Base-by-base conservation (phyloP, 2,797 vertebrate species). In the Benthosema pterotum region DNA sequence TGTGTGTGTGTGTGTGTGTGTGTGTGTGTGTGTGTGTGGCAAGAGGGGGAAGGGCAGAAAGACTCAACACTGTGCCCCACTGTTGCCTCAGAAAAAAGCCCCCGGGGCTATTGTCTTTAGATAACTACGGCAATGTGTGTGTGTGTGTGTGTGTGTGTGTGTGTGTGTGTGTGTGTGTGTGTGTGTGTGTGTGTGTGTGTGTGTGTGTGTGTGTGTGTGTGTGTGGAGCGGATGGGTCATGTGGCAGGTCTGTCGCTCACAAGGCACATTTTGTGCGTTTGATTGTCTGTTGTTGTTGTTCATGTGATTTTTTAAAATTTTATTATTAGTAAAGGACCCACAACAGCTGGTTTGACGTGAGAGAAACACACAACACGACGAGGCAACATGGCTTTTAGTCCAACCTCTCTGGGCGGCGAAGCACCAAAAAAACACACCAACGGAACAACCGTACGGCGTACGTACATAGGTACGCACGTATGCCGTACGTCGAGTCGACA, bases 261-360 rank as follows among this genome's bases (percentile, higher is more conserved):
- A 92, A 92, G 90, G 90, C 90, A 92, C 90, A 52, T 81, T 79
- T 79, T 79, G 73, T 86, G 82, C 78, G 77, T 87, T 84, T 90
- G 89, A 91, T 92, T 92, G 89, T 90, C 89, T 72, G 78, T 81
- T 73, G 63, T 74, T 72, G 78, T 81, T 73, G 63, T 74, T 78
- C 55, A 56, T 60, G 63, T 74, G 69, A 85, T 83, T 80, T 11
- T 60, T 60, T 70, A 62, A 78, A n/a, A n/a, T n/a, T 22, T 22
- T 4, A 2, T 22, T 25, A 3, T 25, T 25, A 3, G 22, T 25
- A 25, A 25, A 5, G 77, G 71, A 79, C 75, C 82, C 84, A 67
- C 76, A 32, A 71, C 46, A 55, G 4, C n/a, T n/a, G n/a, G n/a
- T n/a, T n/a, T n/a, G 68, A 58, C 1, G 76, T 71, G 82, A 74